These are phyloP conservation scores for Mythimna vitellina DNA, from an alignment of 2,888 invertebrate genomes.

Conservation along the genomic window DNA sequence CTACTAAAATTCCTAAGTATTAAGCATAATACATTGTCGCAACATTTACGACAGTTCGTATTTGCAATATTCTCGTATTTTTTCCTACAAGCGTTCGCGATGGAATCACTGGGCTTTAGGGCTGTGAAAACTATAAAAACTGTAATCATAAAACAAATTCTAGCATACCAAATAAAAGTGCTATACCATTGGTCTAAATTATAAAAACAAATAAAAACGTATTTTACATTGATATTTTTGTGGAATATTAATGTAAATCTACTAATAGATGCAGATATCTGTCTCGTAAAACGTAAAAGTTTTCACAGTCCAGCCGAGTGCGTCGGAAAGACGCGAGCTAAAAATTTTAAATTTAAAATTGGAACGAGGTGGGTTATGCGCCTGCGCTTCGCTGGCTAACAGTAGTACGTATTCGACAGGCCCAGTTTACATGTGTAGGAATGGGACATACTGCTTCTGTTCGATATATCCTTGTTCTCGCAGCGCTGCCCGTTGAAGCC, in stretches of 20 bases:
- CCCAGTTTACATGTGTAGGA: constrained; percentile 95
- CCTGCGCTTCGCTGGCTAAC: constrained; percentile 90
- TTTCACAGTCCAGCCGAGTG: constrained; percentile 76
- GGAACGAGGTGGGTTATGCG: constrained; percentile 87
- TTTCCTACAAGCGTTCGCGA: constrained; percentile 69
- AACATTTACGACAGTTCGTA: constrained; percentile 59
- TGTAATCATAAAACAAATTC: constrained; percentile 49
- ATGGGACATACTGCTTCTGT: constrained; percentile 95
- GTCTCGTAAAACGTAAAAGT: constrained; percentile 62
- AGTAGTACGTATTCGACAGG: constrained; percentile 94
- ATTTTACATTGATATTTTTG: constrained; percentile 48
- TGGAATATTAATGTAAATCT: constrained; percentile 53
- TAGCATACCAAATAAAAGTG: constrained; percentile 42
- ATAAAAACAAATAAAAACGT: constrained; percentile 46
- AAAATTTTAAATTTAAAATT: constrained; percentile 79
- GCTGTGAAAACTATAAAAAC: constrained; percentile 69
- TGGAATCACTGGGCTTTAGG: constrained; percentile 66
- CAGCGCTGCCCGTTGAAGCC: constrained; percentile 95
- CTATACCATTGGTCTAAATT: constrained; percentile 50
- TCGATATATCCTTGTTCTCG: constrained; percentile 94
- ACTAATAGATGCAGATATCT: constrained; percentile 62
- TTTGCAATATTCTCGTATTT: constrained; percentile 61
- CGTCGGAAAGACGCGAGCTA: constrained; percentile 76
- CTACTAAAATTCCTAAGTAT: constrained; percentile 67
- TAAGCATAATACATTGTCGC: constrained; percentile 61